phyloP scores from a whole-genome alignment of 2,888 invertebrate genomes.

The Metallyticus violacea region DNA sequence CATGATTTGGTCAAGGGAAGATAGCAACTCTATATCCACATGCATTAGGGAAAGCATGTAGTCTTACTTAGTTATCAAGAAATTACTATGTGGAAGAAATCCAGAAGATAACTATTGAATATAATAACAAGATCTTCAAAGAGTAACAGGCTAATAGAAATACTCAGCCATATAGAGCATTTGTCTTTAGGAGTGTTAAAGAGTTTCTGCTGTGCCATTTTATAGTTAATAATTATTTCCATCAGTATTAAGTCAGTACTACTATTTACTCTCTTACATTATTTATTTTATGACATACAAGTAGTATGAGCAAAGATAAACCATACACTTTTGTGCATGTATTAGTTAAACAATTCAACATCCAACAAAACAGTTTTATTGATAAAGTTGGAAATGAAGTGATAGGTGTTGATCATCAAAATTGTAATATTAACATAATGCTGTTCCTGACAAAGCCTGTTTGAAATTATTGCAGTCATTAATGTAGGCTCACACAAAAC shows the following conservation, averaged over 20 bases:
- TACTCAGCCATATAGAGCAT: not conserved
- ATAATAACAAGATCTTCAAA: not conserved
- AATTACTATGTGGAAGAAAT: not conserved
- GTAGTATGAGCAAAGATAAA: conserved; percentile 4
- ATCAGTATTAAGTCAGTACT: not conserved
- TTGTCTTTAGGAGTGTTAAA: not conserved
- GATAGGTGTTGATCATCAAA: not conserved
- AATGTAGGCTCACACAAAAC: not conserved
- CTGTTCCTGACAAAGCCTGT: not conserved
- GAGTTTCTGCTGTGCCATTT: not conserved
- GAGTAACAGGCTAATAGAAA: conserved; percentile 5
- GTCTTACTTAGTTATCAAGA: not conserved
- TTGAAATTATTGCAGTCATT: not conserved
- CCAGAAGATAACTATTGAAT: not conserved
- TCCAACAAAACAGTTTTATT: not conserved
- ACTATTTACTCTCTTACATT: not conserved
- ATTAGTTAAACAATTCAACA: not conserved
- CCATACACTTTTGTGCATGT: not conserved
- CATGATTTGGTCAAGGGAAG: conserved; percentile 6
- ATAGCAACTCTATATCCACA: not conserved
- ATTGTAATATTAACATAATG: not conserved
- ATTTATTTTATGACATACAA: not conserved
- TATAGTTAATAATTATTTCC: not conserved
- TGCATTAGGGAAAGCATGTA: not conserved
- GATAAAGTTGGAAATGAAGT: not conserved